phyloP scores from a whole-genome alignment of 53 echinoderm and acorn worm species.

The Hippasteria phrygiana region DNA sequence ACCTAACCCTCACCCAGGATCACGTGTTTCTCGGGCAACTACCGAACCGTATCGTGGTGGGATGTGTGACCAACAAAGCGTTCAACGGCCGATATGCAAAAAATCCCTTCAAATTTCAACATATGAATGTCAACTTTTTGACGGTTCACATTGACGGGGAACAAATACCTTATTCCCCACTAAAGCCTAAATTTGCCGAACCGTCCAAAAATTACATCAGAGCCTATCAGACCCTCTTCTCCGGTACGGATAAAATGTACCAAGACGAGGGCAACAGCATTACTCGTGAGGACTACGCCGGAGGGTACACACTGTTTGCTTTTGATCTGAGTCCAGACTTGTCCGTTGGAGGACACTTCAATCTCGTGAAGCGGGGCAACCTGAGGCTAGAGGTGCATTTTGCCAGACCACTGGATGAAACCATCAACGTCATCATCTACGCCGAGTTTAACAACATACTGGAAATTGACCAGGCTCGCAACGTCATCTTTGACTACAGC shows the following conservation, averaged over 20 bases:
- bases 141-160: slow-evolving; percentile 31
- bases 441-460: slow-evolving; percentile 66
- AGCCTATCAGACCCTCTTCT: slow-evolving; percentile 44
- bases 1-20: too few relatives aligned
- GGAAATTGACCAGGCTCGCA: slow-evolving; percentile 63
- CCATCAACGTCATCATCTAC: slow-evolving; percentile 63
- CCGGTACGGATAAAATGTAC: slow-evolving; percentile 30
- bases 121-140: slow-evolving; percentile 67
- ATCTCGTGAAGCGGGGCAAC: slow-evolving; percentile 28
- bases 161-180: slow-evolving; percentile 21
- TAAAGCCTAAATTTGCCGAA: background rate
- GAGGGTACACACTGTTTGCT: slow-evolving; percentile 46
- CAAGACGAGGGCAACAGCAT: slow-evolving; percentile 24
- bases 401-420: slow-evolving; percentile 27
- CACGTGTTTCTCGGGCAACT: too few relatives aligned
- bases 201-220: slow-evolving; percentile 1
- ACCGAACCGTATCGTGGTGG: slow-evolving; percentile 76
- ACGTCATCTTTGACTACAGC: slow-evolving; percentile 64
- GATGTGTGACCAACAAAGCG: slow-evolving; percentile 63
- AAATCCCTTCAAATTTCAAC: slow-evolving; percentile 81
- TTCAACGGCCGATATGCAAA: slow-evolving; percentile 69
- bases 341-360: slow-evolving; percentile 42
- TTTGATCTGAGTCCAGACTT: slow-evolving; percentile 63
- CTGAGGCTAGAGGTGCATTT: slow-evolving; percentile 67
- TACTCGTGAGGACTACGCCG: slow-evolving; percentile 19